Conservation (phyloP, 2,797 vertebrate genomes). For the Acropternis orthonyx region DNA sequence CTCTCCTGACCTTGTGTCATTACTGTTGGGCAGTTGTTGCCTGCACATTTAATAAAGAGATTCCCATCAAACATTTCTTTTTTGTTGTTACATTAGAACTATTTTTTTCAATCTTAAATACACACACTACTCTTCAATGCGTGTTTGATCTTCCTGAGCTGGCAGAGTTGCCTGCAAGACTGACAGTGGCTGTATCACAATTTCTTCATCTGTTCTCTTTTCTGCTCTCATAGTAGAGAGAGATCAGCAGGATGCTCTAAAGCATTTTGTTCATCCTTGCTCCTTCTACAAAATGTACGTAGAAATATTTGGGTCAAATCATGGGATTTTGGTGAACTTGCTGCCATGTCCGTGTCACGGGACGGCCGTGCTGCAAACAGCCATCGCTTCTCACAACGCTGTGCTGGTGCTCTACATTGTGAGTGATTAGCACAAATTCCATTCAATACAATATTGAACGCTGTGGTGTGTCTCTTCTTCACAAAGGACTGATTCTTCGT, state of each 20-base stretch:
- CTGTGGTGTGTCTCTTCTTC: background rate
- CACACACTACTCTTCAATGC: background rate
- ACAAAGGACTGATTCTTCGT: background rate
- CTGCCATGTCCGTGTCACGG: fast-evolving
- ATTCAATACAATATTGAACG: background rate
- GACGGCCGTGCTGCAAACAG: background rate
- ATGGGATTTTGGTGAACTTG: background rate
- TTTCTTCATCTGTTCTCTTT: background rate
- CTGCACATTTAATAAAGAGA: background rate
- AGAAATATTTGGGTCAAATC: background rate
- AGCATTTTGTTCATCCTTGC: background rate
- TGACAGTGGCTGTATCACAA: background rate
- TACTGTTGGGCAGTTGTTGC: background rate
- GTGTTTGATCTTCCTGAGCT: background rate
- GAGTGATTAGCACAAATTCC: background rate
- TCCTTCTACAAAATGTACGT: background rate
- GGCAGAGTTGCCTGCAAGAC: background rate
- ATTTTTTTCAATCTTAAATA: background rate
- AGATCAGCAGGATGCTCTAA: background rate
- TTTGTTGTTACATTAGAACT: background rate
- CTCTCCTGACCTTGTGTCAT: constrained; percentile 66
- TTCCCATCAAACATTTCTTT: background rate
- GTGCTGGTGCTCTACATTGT: background rate
- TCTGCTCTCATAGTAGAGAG: background rate
- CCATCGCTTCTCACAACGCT: background rate